phyloP scores from a whole-genome alignment of 2,113 vertebrate genomes.

The Grallaria varia region DNA sequence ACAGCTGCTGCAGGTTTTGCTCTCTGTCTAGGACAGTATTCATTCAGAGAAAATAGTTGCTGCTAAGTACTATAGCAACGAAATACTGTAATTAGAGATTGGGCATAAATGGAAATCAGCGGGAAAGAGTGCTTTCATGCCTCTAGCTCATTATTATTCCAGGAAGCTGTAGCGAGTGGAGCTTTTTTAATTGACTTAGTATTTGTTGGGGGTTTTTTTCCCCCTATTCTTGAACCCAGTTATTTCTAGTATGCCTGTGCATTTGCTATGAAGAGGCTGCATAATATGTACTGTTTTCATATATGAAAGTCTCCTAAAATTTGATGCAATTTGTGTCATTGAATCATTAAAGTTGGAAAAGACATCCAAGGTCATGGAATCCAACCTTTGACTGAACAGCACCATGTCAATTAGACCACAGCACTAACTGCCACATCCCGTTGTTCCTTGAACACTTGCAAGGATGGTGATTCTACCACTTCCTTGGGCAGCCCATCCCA shows the following conservation, averaged over 20 bases:
- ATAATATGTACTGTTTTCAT: neutral
- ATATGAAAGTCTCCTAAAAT: neutral
- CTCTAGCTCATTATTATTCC: neutral
- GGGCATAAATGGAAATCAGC: slow-evolving; percentile 36
- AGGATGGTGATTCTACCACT: neutral
- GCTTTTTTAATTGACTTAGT: slow-evolving; percentile 9
- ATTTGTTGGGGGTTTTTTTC: neutral
- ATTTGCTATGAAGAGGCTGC: neutral
- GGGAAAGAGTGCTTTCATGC: slow-evolving; percentile 26
- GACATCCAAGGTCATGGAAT: neutral
- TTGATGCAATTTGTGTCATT: neutral
- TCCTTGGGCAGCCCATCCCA: neutral
- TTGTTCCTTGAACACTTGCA: neutral
- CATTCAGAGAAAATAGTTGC: slow-evolving; percentile 57
- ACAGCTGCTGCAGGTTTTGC: slow-evolving; percentile 46
- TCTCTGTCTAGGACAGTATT: slow-evolving; percentile 12
- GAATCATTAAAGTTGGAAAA: neutral
- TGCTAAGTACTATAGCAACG: slow-evolving; percentile 40
- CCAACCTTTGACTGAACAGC: neutral
- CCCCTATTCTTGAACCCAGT: neutral
- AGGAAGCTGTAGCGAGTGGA: neutral
- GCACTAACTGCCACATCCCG: neutral
- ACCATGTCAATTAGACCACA: neutral
- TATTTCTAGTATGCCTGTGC: neutral
- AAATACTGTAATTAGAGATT: slow-evolving; percentile 58